A percentile compares a stretch with the other conserved stretches of the same genome.
Evolutionary conservation across 1,140 invertebrate genomes (phyloP).

Genomic region (Aphidius ervi): DNA sequence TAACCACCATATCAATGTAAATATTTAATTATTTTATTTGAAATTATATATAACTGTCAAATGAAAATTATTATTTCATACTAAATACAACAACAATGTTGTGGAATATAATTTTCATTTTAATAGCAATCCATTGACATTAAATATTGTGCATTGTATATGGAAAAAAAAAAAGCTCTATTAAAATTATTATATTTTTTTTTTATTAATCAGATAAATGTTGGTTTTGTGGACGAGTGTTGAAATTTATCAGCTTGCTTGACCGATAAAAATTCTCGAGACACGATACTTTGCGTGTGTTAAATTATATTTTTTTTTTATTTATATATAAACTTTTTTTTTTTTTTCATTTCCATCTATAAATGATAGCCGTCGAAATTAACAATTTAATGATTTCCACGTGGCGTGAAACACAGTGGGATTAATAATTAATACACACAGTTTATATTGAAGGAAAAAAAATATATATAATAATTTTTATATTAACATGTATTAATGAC

Average conservation of each 20-base stretch:
- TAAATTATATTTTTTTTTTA: constrained; percentile 11
- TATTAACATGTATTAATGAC: too few relatives aligned
- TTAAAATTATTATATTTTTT: neutral
- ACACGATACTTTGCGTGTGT: constrained; percentile 17
- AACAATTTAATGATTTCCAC: constrained; percentile 22
- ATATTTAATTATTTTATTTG: too few relatives aligned
- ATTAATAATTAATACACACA: neutral
- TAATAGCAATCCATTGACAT: too few relatives aligned
- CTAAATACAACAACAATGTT: too few relatives aligned
- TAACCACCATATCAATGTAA: too few relatives aligned
- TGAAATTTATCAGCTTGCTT: constrained; percentile 16
- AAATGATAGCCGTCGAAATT: neutral
- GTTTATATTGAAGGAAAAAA: too few relatives aligned
- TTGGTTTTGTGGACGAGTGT: constrained; percentile 1
- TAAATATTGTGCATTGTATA: too few relatives aligned
- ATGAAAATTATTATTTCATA: too few relatives aligned
- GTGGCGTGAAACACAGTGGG: neutral
- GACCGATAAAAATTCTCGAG: constrained; percentile 4
- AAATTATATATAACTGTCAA: too few relatives aligned
- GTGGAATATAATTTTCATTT: too few relatives aligned
- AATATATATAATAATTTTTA: too few relatives aligned
- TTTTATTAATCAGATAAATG: neutral
- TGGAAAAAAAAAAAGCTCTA: too few relatives aligned
- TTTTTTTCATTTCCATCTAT: neutral
- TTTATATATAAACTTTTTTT: neutral